Percentiles rank a stretch among this genome's conserved stretches.
Conservation (phyloP, 2,113 vertebrate genomes). For the Sinocyclocheilus grahami region DNA sequence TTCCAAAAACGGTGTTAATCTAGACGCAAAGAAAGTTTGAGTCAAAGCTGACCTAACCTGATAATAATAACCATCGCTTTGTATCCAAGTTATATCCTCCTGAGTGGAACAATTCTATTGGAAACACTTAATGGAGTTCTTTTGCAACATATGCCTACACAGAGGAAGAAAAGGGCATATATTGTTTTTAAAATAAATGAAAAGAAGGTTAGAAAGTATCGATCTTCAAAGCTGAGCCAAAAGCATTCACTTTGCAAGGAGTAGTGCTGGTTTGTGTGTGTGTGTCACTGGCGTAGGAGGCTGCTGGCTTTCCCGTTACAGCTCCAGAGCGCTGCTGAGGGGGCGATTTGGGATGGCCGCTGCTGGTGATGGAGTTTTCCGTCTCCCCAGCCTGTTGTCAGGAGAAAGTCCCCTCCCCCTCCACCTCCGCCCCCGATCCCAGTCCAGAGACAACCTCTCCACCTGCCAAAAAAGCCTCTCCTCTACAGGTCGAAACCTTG, state of each 20-base stretch:
- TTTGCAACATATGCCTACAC: conserved; percentile 36
- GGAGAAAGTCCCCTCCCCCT: conserved; percentile 62
- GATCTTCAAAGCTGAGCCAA: conserved; percentile 52
- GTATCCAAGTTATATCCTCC: conserved; percentile 18
- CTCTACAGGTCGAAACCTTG: background rate
- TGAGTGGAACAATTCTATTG: conserved; percentile 32
- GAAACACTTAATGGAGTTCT: conserved; percentile 34
- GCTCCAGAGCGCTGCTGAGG: conserved; percentile 39
- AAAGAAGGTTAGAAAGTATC: conserved; percentile 53
- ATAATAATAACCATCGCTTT: conserved; percentile 31
- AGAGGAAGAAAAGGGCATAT: conserved; percentile 38
- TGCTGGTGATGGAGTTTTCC: conserved; percentile 63
- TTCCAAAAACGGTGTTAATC: background rate
- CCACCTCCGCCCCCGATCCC: conserved; percentile 29
- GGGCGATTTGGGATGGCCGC: conserved; percentile 56
- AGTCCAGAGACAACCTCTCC: conserved; percentile 45
- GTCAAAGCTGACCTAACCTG: conserved; percentile 37
- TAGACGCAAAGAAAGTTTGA: conserved; percentile 6
- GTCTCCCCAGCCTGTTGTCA: conserved; percentile 59
- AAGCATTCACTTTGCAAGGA: conserved; percentile 48
- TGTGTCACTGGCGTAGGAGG: conserved; percentile 36
- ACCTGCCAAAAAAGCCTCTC: background rate
- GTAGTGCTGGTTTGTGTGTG: conserved; percentile 30
- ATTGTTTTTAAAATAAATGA: conserved; percentile 49
- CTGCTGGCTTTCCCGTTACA: conserved; percentile 52